Percentiles rank a stretch among this genome's conserved stretches.
Evolutionary conservation across 2,888 invertebrate species (phyloP).

Genomic region (Xestia rhomboidea): DNA sequence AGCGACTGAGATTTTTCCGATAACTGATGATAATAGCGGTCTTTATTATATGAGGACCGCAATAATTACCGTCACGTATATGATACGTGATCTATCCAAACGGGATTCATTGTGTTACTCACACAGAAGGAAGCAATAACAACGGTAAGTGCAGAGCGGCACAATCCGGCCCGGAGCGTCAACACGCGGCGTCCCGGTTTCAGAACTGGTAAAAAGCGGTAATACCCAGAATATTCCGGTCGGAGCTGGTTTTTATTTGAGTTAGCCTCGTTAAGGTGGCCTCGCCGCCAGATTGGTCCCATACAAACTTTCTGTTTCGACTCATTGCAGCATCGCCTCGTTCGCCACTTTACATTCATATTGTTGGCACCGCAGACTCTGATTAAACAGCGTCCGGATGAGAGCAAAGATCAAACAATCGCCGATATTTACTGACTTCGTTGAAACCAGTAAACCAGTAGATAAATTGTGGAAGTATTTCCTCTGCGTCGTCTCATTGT

Average conservation of each 20-base stretch:
- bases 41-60: not conserved
- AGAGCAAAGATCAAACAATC: conserved; percentile 13
- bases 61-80: conserved; percentile 13
- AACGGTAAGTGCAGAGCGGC: conserved; percentile 14
- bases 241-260: conserved; percentile 66
- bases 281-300: conserved; percentile 56
- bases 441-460: not conserved
- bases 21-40: conserved; percentile 18
- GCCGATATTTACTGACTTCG: not conserved
- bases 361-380: conserved; percentile 32
- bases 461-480: conserved; percentile 11
- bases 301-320: conserved; percentile 61
- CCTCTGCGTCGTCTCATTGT: not conserved
- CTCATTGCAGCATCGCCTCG: conserved; percentile 49
- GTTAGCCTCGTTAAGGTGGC: conserved; percentile 59
- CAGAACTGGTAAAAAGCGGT: conserved; percentile 61
- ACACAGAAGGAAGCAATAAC: conserved; percentile 18
- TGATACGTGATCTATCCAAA: not conserved
- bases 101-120: not conserved
- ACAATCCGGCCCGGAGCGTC: not conserved
- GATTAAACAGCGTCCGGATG: conserved; percentile 16
- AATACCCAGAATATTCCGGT: conserved; percentile 66
- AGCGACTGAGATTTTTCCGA: conserved; percentile 17
- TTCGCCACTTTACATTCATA: conserved; percentile 44
- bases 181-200: conserved; percentile 40